Evolutionary conservation across 2,113 vertebrate genomes (phyloP).

Genomic region (Anser brachyrhynchus): DNA sequence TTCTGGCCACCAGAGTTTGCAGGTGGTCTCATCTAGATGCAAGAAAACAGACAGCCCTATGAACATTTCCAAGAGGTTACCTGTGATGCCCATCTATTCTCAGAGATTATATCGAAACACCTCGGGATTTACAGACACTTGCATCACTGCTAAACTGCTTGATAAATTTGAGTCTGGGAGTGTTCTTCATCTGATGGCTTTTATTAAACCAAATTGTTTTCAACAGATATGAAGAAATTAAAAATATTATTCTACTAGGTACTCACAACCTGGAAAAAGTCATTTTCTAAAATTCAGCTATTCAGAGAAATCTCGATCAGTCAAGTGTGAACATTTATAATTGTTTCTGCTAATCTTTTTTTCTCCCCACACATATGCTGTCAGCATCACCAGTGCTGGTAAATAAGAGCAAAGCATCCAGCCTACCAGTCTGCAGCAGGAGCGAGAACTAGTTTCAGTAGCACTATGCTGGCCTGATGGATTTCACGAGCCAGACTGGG

Average conservation of each 20-base stretch:
- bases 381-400: not conserved
- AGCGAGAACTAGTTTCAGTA: not conserved
- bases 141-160: not conserved
- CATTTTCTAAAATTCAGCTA: not conserved
- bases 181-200: not conserved
- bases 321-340: slow-evolving; percentile 1
- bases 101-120: not conserved
- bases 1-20: not conserved
- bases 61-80: not conserved
- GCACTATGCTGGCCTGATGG: not conserved
- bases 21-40: not conserved
- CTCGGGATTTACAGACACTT: not conserved
- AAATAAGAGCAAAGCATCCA: not conserved
- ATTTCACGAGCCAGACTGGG: not conserved
- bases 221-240: not conserved
- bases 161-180: not conserved
- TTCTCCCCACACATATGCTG: rapidly evolving
- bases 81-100: rapidly evolving
- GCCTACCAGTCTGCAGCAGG: not conserved
- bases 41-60: not conserved
- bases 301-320: not conserved
- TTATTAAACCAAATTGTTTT: not conserved
- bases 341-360: not conserved
- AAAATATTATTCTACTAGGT: not conserved
- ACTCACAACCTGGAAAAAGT: not conserved